These are phyloP conservation scores for Ammospiza maritima DNA, from an alignment of 2,797 vertebrate species.

Conservation along the genomic window DNA sequence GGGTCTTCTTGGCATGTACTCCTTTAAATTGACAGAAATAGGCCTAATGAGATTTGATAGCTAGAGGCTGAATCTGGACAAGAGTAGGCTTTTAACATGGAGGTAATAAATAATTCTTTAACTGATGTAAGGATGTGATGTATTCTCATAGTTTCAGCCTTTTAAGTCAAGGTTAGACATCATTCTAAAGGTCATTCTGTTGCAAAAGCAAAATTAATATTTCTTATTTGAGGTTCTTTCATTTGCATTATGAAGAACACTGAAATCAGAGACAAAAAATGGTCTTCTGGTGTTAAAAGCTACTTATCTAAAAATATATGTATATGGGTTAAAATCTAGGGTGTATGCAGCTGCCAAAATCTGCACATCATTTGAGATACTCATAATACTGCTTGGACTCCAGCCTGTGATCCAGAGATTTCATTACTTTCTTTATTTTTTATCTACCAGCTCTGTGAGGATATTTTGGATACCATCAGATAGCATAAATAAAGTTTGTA, in stretches of 20 bases:
- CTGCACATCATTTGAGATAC: background rate
- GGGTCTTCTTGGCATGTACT: background rate
- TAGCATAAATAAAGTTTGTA: background rate
- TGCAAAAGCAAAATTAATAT: background rate
- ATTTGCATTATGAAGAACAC: background rate
- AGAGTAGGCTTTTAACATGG: background rate
- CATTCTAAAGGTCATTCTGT: background rate
- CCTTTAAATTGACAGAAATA: background rate
- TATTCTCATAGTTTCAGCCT: background rate
- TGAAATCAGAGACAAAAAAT: background rate
- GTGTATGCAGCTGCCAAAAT: background rate
- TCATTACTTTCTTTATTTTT: background rate
- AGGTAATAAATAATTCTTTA: background rate
- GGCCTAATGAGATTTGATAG: background rate
- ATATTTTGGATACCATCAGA: background rate
- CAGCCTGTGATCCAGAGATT: background rate
- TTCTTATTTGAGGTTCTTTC: background rate
- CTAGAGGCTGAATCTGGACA: background rate
- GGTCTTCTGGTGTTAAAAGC: background rate
- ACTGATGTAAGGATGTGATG: background rate
- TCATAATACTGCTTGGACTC: background rate
- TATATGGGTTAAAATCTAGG: background rate
- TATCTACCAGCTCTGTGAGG: background rate
- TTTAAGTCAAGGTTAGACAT: background rate
- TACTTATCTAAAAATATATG: background rate